A percentile compares a stretch with the other conserved stretches of the same genome.
Conservation (phyloP, 2,797 vertebrate species). For the Columba guinea region DNA sequence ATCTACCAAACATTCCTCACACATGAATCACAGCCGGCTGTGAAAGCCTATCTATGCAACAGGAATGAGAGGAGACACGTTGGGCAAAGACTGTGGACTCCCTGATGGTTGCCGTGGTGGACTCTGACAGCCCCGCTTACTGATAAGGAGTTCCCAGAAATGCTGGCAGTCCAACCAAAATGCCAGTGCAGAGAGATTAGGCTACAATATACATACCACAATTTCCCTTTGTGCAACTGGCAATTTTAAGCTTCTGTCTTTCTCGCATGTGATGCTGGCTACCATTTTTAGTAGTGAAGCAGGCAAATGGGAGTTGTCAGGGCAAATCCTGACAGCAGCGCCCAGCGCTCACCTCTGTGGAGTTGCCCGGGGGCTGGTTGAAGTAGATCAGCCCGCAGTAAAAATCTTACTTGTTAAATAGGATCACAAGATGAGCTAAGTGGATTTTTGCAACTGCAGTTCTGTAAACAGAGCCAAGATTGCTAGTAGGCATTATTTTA, state of each 20-base stretch:
- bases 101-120: background rate
- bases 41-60: conserved; percentile 20
- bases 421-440: background rate
- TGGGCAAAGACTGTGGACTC: background rate
- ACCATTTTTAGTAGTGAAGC: background rate
- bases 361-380: background rate
- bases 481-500: background rate
- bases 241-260: background rate
- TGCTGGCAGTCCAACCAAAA: background rate
- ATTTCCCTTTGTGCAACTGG: background rate
- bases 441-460: background rate
- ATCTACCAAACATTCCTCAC: conserved; percentile 58
- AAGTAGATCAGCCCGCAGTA: background rate
- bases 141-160: background rate
- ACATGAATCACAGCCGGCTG: conserved; percentile 52
- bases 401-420: background rate
- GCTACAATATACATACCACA: background rate
- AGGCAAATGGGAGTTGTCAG: background rate
- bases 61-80: background rate
- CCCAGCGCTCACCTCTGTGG: rapidly evolving
- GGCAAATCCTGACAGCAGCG: background rate
- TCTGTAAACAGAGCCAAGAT: background rate
- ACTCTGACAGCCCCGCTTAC: background rate
- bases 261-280: background rate
- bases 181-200: background rate